Evolutionary conservation across 1,140 invertebrate species (phyloP), one percentile per base, ranked within the genome.

Genomic region (Drosophila carrolli): DNA sequence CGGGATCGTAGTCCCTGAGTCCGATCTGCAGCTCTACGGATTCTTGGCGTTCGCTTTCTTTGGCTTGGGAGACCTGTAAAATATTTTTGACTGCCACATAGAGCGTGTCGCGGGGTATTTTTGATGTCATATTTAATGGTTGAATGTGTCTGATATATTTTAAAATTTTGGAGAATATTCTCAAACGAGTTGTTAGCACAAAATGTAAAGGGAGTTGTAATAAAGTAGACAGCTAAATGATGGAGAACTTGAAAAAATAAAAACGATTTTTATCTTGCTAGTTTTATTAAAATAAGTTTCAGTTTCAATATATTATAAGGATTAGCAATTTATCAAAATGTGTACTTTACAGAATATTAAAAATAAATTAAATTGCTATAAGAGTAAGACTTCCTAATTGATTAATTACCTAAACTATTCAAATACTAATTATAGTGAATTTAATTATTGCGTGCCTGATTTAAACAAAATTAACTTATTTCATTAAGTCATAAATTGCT

Each of bases 1-100:
- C 29, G 5, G 46, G 27, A 67, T 67, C 19, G 5, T 63, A 67
- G 19, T 63, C 41, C 5, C 32, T 35, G 0, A 67, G 63, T 1
- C 58, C 63, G 11, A 67, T 67, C 5, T 63, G 63, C n/a, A 67
- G 29, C 13, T 63, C 46, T 0, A 67, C 46, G 8, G n/a, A 41
- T 13, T 67, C 27, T 11, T 14, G 46, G 10, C 44, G 16, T 13
- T 32, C 9, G 16, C 1, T 4, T 19, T 29, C 27, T 5, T 19
- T 11, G 5, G 14, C 10, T 38, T 19, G 35, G 0, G 58, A 63
- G 7, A 50, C 9, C 10, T 23, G 16, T 7, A 48, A 7, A 2
- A 67, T 38, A 8, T 27, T 10, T 23, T 19, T 9, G 8, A 67
- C 58, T 2, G 37, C 56, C 10, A 4, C 13, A 32, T 43, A 63